Evolutionary conservation across 2,888 invertebrate genomes (phyloP).

Genomic region (Rotaria magnacalcarata): DNA sequence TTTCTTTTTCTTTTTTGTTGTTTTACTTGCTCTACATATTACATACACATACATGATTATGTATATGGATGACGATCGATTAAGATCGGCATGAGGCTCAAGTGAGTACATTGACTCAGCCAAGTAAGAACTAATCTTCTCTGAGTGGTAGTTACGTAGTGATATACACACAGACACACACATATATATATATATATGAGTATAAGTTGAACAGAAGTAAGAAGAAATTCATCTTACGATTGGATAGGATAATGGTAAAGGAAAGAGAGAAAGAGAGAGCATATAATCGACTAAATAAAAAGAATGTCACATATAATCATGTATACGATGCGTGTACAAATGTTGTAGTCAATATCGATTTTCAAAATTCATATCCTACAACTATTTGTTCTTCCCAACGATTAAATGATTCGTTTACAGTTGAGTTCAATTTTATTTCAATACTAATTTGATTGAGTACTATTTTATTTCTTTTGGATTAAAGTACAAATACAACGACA

Average conservation of each 20-base stretch:
- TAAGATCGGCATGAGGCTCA: neutral
- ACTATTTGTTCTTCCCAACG: neutral
- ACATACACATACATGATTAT: neutral
- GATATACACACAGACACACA: neutral
- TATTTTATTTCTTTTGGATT: neutral
- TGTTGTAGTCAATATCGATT: slow-evolving; percentile 6
- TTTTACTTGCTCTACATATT: neutral
- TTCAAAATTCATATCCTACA: neutral
- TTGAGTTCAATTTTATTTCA: neutral
- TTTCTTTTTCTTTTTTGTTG: neutral
- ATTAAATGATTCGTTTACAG: neutral
- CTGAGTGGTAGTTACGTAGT: neutral
- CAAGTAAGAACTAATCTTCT: neutral
- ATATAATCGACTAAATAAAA: neutral
- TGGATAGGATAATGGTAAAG: neutral
- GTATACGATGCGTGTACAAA: neutral
- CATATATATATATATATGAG: too few relatives aligned
- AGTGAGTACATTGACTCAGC: neutral
- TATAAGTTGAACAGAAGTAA: neutral
- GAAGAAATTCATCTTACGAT: neutral
- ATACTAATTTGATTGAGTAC: neutral
- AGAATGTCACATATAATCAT: slow-evolving; percentile 16
- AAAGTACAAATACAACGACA: too few relatives aligned
- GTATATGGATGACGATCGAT: neutral
- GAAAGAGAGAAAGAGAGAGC: neutral